Percentiles rank a stretch among this genome's conserved stretches.
Evolutionary conservation across 2,113 vertebrate genomes (phyloP).

Genomic region (Tautogolabrus adspersus): DNA sequence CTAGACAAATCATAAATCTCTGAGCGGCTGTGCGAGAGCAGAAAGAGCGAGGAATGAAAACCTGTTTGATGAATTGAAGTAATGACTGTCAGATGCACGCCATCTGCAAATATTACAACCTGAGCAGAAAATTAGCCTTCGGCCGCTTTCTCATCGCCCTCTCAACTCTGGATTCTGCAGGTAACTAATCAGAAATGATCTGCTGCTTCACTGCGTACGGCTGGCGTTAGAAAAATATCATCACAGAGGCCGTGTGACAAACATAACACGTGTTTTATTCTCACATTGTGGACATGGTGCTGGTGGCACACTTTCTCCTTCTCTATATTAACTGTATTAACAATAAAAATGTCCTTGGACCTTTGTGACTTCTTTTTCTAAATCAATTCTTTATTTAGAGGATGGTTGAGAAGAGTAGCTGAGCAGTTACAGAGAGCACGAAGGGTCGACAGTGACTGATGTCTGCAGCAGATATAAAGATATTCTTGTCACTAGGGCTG

Average conservation of each 20-base stretch:
- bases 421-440: too few species aligned
- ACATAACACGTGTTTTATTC: background rate
- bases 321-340: background rate
- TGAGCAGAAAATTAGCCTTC: conserved; percentile 10
- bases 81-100: conserved; percentile 23
- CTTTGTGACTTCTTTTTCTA: too few species aligned
- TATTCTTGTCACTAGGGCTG: too few species aligned
- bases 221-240: background rate
- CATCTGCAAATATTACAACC: conserved; percentile 22
- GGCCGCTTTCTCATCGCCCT: rapidly evolving
- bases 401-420: too few species aligned
- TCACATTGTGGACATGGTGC: background rate
- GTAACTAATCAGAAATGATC: background rate
- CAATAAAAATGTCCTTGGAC: too few species aligned
- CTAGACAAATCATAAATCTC: conserved; percentile 25
- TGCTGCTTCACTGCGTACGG: background rate
- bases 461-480: too few species aligned
- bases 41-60: conserved; percentile 22
- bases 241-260: background rate
- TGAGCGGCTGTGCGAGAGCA: background rate
- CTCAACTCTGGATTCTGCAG: background rate
- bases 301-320: background rate
- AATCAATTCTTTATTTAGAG: too few species aligned
- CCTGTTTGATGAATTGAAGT: conserved; percentile 48
- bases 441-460: too few species aligned